Evolutionary conservation across 2,797 vertebrate genomes (phyloP).

Genomic region (Telmatherina bonti): DNA sequence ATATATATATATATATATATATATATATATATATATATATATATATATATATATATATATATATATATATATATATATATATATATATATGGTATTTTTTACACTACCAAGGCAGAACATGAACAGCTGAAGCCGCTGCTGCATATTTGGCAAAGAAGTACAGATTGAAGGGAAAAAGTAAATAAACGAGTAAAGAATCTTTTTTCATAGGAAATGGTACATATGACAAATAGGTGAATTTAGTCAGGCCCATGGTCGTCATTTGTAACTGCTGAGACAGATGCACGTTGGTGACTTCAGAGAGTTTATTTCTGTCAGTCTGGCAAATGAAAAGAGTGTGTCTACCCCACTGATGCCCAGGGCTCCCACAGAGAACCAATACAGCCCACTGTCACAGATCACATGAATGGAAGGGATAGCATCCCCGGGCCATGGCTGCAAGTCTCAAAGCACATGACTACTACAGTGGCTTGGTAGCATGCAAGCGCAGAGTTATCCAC

Average conservation of each 20-base stretch:
- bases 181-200: background rate
- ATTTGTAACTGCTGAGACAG: conserved; percentile 13
- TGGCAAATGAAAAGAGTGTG: conserved; percentile 44
- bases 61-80: too few relatives aligned
- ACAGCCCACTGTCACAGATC: conserved; percentile 63
- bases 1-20: too few relatives aligned
- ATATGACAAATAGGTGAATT: background rate
- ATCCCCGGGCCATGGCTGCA: conserved; percentile 73
- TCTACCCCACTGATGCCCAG: conserved; percentile 35
- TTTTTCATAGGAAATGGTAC: background rate
- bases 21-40: too few relatives aligned
- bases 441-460: conserved; percentile 81
- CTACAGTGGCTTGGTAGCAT: conserved; percentile 55
- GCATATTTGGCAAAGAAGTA: background rate
- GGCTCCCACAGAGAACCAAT: conserved; percentile 38
- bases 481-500: conserved; percentile 37
- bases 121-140: conserved; percentile 17
- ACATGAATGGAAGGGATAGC: conserved; percentile 73
- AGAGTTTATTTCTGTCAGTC: conserved; percentile 58
- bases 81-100: too few relatives aligned
- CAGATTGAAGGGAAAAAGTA: background rate
- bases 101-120: conserved; percentile 19
- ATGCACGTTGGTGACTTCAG: conserved; percentile 33
- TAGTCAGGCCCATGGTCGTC: background rate
- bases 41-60: too few relatives aligned